A percentile compares a stretch with the other conserved stretches of the same genome.
Conservation (phyloP, 1,140 invertebrate genomes). For the Ericerus pela region DNA sequence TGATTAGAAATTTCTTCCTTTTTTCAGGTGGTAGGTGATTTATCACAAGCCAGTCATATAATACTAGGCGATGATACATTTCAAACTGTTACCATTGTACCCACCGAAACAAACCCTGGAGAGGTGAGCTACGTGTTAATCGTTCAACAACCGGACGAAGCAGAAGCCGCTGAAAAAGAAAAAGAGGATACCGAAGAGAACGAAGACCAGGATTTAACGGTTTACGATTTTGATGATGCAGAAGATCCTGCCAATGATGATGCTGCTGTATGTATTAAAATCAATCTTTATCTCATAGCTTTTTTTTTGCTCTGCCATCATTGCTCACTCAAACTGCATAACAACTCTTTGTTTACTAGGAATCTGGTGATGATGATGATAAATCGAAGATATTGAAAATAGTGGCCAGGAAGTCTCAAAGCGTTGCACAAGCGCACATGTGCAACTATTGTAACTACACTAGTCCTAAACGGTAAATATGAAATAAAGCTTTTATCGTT, state of each 20-base stretch:
- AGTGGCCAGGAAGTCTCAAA: conserved; percentile 51
- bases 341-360: conserved; percentile 26
- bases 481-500: neutral
- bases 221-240: conserved; percentile 52
- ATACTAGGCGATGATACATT: neutral
- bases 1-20: too few relatives aligned
- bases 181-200: conserved; percentile 42
- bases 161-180: conserved; percentile 35
- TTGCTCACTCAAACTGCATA: neutral
- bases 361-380: conserved; percentile 53
- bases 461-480: conserved; percentile 53
- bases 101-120: conserved; percentile 59
- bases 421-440: conserved; percentile 54
- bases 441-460: conserved; percentile 85
- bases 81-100: conserved; percentile 74
- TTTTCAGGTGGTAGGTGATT: neutral
- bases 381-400: conserved; percentile 51
- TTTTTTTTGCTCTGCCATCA: too few relatives aligned
- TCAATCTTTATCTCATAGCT: neutral
- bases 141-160: conserved; percentile 47
- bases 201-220: conserved; percentile 41
- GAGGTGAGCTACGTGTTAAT: conserved; percentile 81
- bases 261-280: conserved; percentile 15
- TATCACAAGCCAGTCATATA: neutral
- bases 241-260: conserved; percentile 35